These are phyloP conservation scores for Thomomys bottae DNA, from an alignment of 2,113 vertebrate species.

Conservation along the genomic window DNA sequence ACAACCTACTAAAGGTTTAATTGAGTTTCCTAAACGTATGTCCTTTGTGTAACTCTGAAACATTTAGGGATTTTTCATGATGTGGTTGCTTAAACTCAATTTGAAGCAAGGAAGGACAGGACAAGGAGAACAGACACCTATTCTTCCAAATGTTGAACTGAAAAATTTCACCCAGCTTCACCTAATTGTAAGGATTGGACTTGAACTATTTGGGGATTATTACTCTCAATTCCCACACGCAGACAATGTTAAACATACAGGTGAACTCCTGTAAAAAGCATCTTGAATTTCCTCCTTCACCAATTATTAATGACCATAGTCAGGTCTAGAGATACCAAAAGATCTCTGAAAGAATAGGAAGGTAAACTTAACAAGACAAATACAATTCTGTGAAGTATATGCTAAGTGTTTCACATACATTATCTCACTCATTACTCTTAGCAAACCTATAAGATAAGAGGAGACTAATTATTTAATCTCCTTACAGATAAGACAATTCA, in stretches of 20 bases:
- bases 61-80: not conserved
- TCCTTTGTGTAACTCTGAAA: not conserved
- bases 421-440: not conserved
- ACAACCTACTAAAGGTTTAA: not conserved
- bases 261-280: not conserved
- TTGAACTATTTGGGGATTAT: not conserved
- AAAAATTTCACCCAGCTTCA: not conserved
- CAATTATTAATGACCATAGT: not conserved
- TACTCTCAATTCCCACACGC: not conserved
- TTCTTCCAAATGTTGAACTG: not conserved
- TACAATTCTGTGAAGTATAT: not conserved
- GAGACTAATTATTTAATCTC: slow-evolving; percentile 2
- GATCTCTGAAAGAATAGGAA: not conserved
- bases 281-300: not conserved
- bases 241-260: not conserved
- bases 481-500: not conserved
- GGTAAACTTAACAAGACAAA: not conserved
- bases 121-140: not conserved
- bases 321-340: not conserved
- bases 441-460: not conserved
- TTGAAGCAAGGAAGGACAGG: not conserved
- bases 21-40: not conserved
- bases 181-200: not conserved
- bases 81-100: not conserved
- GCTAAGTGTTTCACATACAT: not conserved